Evolutionary conservation across 2,888 invertebrate species (phyloP), one percentile per base, ranked within the genome.

Genomic region (Hirtodrosophila confusa): DNA sequence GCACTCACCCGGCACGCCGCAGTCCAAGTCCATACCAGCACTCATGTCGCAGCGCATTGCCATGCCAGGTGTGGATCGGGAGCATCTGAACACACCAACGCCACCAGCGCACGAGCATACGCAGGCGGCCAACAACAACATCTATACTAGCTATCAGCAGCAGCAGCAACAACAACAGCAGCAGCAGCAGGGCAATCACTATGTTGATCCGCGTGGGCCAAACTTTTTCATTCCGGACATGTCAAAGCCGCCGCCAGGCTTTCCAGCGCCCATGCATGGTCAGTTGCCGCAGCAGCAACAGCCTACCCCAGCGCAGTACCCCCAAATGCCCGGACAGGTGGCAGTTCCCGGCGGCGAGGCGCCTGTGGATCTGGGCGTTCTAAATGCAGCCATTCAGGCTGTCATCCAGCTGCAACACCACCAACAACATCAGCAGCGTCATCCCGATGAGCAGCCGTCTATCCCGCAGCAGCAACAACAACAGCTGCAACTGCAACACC

Each of bases 221-320:
- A 80, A 93, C 92, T 91, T 93, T 91, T 92, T 93, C 69, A 95
- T 94, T 90, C 97, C 97, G 37, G 97, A 97, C 92, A 94, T 97
- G 74, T 96, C 96, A 23, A 95, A 96, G 89, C 97, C 97, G 0
- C 97, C 97, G 0, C 97, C 97, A 4, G 96, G 96, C 31, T 97
- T 96, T 89, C 93, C 90, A 40, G 75, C 65, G 44, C 79, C 67
- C n/a, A 70, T 68, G 58, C 62, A 69, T 57, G 50, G 56, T 8
- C 84, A 72, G n/a, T 41, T 58, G 10, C 54, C 64, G 7, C 56
- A 70, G 23, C 79, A 68, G 10, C 78, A 65, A 27, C 88, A 75
- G 33, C 74, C 60, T 35, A 36, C 50, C n/a, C 71, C 63, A 44
- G 10, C 66, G 3, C 80, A 70, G 56, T 86, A 55, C 54, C 47